Percentiles rank a stretch among this genome's conserved stretches.
Evolutionary conservation across 2,888 invertebrate genomes (phyloP).

Genomic region (Holacanthella duospinosa): DNA sequence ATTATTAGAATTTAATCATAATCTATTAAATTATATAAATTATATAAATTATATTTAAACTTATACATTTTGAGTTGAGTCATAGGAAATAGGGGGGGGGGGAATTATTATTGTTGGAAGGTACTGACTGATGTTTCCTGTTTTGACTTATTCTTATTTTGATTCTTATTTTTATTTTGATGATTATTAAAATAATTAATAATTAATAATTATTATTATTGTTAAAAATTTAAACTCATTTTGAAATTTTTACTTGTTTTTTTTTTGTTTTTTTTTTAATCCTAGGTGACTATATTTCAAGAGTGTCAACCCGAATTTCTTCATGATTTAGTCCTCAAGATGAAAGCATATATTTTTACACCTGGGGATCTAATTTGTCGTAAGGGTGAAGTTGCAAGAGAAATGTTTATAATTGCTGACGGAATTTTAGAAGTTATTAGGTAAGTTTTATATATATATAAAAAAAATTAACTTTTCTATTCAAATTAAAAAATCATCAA

Average conservation of each 20-base stretch:
- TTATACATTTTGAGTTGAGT: not conserved
- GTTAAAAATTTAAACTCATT: too few species aligned
- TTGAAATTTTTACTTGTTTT: not conserved
- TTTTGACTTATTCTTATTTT: too few species aligned
- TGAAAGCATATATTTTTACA: constrained; percentile 96
- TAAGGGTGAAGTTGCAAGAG: constrained; percentile 86
- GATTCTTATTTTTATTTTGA: too few species aligned
- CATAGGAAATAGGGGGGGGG: too few species aligned
- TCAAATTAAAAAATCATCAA: too few species aligned
- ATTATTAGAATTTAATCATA: too few species aligned
- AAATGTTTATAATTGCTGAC: constrained; percentile 98
- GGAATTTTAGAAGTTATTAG: constrained; percentile 85
- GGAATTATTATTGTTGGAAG: too few species aligned
- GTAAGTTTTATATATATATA: constrained; percentile 39
- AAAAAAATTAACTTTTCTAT: not conserved
- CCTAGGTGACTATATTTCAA: constrained; percentile 83
- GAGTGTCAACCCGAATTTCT: constrained; percentile 96
- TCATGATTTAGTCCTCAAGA: constrained; percentile 90
- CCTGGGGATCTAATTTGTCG: constrained; percentile 94
- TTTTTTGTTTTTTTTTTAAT: not conserved
- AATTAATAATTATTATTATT: too few species aligned
- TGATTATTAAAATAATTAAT: too few species aligned
- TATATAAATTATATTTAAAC: too few species aligned
- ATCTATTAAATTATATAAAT: too few species aligned
- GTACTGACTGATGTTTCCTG: too few species aligned